Evolutionary conservation across 2,113 vertebrate species (phyloP).

Genomic region (Limnothrissa miodon): DNA sequence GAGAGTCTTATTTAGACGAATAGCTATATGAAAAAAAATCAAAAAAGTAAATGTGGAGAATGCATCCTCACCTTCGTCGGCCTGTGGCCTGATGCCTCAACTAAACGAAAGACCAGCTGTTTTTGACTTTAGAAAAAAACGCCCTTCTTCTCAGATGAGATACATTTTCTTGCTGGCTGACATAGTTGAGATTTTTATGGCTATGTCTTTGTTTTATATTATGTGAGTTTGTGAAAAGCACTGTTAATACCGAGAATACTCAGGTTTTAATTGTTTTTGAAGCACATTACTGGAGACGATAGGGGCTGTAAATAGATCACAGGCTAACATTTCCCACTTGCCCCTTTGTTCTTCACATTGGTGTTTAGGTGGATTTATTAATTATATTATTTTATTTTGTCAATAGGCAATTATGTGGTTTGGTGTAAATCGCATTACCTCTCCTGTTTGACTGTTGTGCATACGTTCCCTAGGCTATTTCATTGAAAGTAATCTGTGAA

Average conservation of each 20-base stretch:
- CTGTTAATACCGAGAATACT: conserved; percentile 74
- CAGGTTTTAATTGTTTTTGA: conserved; percentile 76
- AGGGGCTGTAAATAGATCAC: conserved; percentile 55
- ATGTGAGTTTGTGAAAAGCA: conserved; percentile 66
- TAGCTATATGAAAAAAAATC: background rate
- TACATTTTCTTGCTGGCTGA: conserved; percentile 47
- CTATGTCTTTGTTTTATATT: conserved; percentile 63
- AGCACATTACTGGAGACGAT: conserved; percentile 69
- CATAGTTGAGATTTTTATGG: conserved; percentile 63
- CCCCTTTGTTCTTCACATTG: conserved; percentile 39
- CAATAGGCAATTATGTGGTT: conserved; percentile 73
- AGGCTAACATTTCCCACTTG: conserved; percentile 44
- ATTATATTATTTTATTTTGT: conserved; percentile 72
- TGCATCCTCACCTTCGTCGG: conserved; percentile 37
- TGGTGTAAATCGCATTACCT: conserved; percentile 76
- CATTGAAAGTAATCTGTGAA: conserved; percentile 83
- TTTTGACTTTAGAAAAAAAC: conserved; percentile 57
- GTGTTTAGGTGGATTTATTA: conserved; percentile 76
- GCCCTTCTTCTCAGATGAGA: conserved; percentile 45
- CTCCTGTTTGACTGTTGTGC: conserved; percentile 75
- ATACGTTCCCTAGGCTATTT: conserved; percentile 73
- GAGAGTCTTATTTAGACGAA: background rate
- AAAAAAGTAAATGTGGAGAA: conserved; percentile 9
- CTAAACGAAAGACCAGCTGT: conserved; percentile 46
- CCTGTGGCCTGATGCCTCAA: conserved; percentile 17